phyloP scores from a whole-genome alignment of 2,113 vertebrate genomes.

The Cyprinus carpio region DNA sequence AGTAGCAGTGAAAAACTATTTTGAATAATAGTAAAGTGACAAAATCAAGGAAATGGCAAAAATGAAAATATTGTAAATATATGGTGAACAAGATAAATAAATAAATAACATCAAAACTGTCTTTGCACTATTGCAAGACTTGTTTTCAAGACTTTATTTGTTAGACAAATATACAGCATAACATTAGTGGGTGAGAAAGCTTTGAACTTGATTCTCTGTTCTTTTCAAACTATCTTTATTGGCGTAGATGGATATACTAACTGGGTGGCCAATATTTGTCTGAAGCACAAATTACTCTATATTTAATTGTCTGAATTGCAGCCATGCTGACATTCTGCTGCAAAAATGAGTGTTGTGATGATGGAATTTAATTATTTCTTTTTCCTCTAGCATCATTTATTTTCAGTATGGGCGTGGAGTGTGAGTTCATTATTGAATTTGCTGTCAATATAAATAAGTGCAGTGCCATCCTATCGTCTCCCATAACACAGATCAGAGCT shows the following conservation, averaged over 20 bases:
- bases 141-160: no score
- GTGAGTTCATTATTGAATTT: slow-evolving; percentile 46
- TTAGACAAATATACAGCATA: background rate
- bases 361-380: background rate
- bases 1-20: no score
- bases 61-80: background rate
- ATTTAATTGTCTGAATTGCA: background rate
- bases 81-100: background rate
- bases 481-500: slow-evolving; percentile 30
- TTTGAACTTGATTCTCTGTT: background rate
- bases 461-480: slow-evolving; percentile 32
- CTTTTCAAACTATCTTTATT: background rate
- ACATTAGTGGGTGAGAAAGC: background rate
- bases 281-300: background rate
- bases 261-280: background rate
- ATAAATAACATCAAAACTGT: background rate
- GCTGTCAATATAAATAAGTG: slow-evolving; percentile 45
- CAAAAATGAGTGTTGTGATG: background rate
- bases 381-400: background rate
- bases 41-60: background rate
- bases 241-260: background rate
- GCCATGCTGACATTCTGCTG: background rate
- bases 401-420: background rate
- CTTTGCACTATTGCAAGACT: no score
- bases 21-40: no score